A percentile compares a stretch with the other conserved stretches of the same genome.
phyloP scores from a whole-genome alignment of 2,113 vertebrate genomes.

The Eurypyga helias region DNA sequence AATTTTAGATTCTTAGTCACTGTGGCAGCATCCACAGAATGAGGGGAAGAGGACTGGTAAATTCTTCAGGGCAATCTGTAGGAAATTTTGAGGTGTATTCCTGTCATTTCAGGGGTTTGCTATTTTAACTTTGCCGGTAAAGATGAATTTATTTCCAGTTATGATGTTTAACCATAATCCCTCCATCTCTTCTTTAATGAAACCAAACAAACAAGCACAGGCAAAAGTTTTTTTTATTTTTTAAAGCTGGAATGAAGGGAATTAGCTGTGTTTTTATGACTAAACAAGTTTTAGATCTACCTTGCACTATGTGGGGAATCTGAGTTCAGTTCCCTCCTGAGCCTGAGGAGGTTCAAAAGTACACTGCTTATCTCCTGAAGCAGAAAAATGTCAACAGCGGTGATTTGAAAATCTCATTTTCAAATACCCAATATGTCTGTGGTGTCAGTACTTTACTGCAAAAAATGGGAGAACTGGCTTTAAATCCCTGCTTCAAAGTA shows the following conservation, averaged over 20 bases:
- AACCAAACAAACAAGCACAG: slow-evolving; percentile 17
- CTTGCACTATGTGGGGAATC: neutral
- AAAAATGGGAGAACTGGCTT: neutral
- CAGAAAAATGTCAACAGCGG: neutral
- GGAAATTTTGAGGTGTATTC: neutral
- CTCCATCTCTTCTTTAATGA: neutral
- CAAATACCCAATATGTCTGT: neutral
- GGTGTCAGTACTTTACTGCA: neutral
- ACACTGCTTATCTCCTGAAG: neutral
- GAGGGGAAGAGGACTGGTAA: neutral
- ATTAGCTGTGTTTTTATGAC: neutral
- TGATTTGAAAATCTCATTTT: neutral
- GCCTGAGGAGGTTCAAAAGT: neutral
- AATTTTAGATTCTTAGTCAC: neutral
- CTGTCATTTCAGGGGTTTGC: neutral
- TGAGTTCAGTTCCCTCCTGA: neutral
- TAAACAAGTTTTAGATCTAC: neutral
- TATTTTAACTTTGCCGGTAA: neutral
- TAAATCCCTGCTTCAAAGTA: neutral
- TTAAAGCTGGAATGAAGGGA: neutral
- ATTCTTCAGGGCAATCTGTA: neutral
- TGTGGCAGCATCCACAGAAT: neutral
- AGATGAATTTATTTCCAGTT: neutral
- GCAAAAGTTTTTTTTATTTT: neutral
- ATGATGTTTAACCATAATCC: neutral